Base-by-base conservation (phyloP, 2,113 vertebrate genomes). In the Vulpes ferrilata region DNA sequence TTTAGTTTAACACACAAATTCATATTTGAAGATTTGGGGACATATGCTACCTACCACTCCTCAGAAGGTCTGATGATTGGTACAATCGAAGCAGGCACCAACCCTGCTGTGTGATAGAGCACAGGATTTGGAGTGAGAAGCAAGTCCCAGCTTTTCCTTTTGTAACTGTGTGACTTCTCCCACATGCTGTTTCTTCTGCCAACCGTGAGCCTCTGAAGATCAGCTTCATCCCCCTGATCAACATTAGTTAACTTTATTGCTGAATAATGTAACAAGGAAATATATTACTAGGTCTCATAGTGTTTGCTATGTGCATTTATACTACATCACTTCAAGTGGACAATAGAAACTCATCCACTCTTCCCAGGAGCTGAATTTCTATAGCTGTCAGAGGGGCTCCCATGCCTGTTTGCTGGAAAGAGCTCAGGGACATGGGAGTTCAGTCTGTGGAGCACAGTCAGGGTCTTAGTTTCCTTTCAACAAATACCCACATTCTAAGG, bases 401-500 rank as follows among this genome's bases (percentile, higher is more conserved):
- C 0, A 0, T 6, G 16, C 11, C 7, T 15, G 1, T 4, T 76
- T 73, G 1, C 55, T 82, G 55, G 11, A n/a, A 89, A 59, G 60
- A 71, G 38, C 38, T 81, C 13, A 73, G 30, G 43, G n/a, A 67
- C 25, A 5, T 3, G 6, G 7, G 11, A 25, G 13, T 83, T 93
- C n/a, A 35, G 67, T 78, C 71, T 81, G 4, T 43, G 27, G 12
- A 35, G 32, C 32, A 25, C 10, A 92, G 23, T 73, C 16, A n/a
- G 25, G 16, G 2, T 27, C 19, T 51, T 1, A 11, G n/a, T 10
- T 27, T 94, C n/a, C 57, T 57, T 60, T 43, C 0, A 51, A 53
- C 11, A 69, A 62, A 32, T 27, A 11, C 1, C 2, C 0, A 59
- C 1, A 4, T 16, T 35, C 20, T 6, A 48, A 23, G 12, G 0